These are phyloP conservation scores for Euphonia xanthogaster DNA, from an alignment of 2,797 vertebrate species.

Conservation along the genomic window DNA sequence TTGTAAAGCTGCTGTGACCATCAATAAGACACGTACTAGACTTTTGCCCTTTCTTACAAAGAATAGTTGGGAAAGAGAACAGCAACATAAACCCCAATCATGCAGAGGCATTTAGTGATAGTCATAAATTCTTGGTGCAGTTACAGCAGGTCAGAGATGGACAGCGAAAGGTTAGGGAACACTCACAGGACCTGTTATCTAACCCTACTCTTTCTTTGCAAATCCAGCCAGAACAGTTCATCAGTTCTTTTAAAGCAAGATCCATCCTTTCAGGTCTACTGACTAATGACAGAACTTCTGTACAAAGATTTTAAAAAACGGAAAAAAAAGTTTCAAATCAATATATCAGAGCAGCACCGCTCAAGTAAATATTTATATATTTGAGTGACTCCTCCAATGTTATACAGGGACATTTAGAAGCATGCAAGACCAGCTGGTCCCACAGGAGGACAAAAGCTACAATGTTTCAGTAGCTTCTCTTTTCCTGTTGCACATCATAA, in stretches of 20 bases:
- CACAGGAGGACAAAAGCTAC: background rate
- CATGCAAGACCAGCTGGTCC: background rate
- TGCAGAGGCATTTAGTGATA: background rate
- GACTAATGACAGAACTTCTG: background rate
- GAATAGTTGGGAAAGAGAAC: background rate
- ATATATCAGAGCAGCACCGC: background rate
- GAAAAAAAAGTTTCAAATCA: background rate
- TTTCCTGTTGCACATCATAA: conserved; percentile 19
- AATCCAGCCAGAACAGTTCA: background rate
- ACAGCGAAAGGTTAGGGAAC: background rate
- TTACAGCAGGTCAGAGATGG: background rate
- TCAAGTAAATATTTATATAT: background rate
- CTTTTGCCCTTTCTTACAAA: background rate
- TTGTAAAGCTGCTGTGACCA: background rate
- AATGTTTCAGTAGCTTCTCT: background rate
- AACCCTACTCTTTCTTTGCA: background rate
- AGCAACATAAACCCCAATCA: background rate
- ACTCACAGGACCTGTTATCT: background rate
- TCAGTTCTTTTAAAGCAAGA: background rate
- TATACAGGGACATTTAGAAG: background rate
- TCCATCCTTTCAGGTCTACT: background rate
- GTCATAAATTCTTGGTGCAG: background rate
- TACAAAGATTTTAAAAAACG: background rate
- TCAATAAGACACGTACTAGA: background rate
- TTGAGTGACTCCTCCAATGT: background rate